Evolutionary conservation across 2,888 invertebrate species (phyloP).

Genomic region (Stenichneumon culpator): DNA sequence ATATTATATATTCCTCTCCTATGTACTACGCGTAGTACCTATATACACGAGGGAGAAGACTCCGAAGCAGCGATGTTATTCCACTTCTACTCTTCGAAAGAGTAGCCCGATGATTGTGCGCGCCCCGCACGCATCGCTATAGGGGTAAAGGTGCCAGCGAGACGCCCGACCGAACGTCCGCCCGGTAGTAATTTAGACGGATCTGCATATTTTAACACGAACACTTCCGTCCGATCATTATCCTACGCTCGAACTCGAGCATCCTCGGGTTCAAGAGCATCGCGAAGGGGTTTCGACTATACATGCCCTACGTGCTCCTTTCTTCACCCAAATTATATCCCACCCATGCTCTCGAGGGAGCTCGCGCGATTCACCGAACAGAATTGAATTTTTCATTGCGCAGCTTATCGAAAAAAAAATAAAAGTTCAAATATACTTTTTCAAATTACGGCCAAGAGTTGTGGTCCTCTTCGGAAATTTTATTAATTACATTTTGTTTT

Average conservation of each 20-base stretch:
- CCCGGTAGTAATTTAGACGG: conserved; percentile 82
- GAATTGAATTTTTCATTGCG: not conserved
- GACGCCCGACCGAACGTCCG: conserved; percentile 70
- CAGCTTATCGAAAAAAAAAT: not conserved
- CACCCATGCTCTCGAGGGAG: not conserved
- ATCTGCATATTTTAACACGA: conserved; percentile 85
- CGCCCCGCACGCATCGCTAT: conserved; percentile 50
- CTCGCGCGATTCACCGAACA: conserved; percentile 2
- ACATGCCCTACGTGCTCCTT: conserved; percentile 10
- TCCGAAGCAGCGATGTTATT: conserved; percentile 29
- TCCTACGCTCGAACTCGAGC: conserved; percentile 73
- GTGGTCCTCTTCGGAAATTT: not conserved
- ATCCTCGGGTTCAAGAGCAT: conserved; percentile 41
- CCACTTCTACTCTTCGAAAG: conserved; percentile 44
- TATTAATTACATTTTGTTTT: not conserved
- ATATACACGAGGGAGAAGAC: conserved; percentile 29
- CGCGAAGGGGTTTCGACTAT: conserved; percentile 14
- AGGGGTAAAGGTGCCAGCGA: conserved; percentile 77
- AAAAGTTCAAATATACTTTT: not conserved
- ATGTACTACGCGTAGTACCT: conserved; percentile 14
- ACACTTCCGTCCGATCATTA: conserved; percentile 84
- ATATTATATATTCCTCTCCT: conserved; percentile 18
- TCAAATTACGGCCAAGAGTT: not conserved
- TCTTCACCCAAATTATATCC: conserved; percentile 40
- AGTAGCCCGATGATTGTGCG: conserved; percentile 55